Percentiles rank a stretch among this genome's conserved stretches.
Conservation (phyloP, 1,140 invertebrate genomes). For the Penaeus vannamei region DNA sequence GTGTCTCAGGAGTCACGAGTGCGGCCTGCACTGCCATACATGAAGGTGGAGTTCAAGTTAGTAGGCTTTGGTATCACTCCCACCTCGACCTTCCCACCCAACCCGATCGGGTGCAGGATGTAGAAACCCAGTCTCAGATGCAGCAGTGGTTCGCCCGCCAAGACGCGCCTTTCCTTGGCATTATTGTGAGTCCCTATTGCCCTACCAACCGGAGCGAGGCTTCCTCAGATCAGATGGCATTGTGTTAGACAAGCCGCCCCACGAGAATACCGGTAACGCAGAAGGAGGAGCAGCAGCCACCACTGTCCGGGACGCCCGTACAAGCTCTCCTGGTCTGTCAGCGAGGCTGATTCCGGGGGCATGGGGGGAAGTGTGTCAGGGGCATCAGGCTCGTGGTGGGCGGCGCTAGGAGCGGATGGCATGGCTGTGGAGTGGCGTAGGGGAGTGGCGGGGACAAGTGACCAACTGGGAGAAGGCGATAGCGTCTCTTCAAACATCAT, state of each 20-base stretch:
- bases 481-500: constrained; percentile 49
- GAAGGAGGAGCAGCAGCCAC: background rate
- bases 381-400: constrained; percentile 49
- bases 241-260: constrained; percentile 51
- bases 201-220: constrained; percentile 67
- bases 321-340: constrained; percentile 54
- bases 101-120: constrained; percentile 78
- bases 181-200: constrained; percentile 77
- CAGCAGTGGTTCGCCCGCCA: constrained; percentile 77
- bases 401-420: constrained; percentile 49
- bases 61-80: constrained; percentile 81
- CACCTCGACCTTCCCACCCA: constrained; percentile 79
- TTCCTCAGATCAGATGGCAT: constrained; percentile 57
- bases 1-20: constrained; percentile 77
- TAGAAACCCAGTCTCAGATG: constrained; percentile 77
- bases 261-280: background rate
- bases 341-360: constrained; percentile 56
- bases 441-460: constrained; percentile 52
- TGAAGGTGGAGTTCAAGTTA: constrained; percentile 73
- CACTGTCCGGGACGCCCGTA: constrained; percentile 33
- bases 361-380: constrained; percentile 55
- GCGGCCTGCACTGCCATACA: constrained; percentile 75
- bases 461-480: constrained; percentile 61
- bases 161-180: constrained; percentile 75
- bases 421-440: constrained; percentile 60